Evolutionary conservation across 1,140 invertebrate species (phyloP), one percentile per base, ranked within the genome.

Genomic region (Heliconius congener): DNA sequence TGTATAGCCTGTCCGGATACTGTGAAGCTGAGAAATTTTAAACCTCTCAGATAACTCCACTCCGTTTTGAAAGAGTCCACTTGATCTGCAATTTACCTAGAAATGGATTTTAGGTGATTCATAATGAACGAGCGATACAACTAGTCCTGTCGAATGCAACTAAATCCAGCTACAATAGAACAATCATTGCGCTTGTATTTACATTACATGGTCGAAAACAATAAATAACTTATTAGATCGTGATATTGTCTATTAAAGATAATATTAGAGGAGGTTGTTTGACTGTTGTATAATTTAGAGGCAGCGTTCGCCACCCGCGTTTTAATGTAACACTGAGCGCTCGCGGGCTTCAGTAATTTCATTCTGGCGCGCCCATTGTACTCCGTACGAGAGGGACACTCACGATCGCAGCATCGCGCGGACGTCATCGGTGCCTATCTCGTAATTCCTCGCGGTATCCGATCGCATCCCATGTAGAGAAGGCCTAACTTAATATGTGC

Each of bases 401-500:
- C 91, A 91, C 92, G 92, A 92, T 82, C 90, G 85, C 90, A 90
- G 91, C 91, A 92, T 82, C 90, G 84, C 74, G 74, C 85, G 84
- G 86, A 82, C 90, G 85, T 91, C 91, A 89, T 86, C 87, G 84
- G 84, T 83, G 83, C 86, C 87, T 91, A 90, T 91, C 88, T 88
- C 87, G 87, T 90, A 89, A 89, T 84, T 89, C 87, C 88, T 83
- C 83, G 78, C 82, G 87, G 86, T 84, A 87, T 87, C 89, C 83
- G 83, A 85, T 88, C 83, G 85, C 86, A 89, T 88, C 87, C 90
- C 92, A 91, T 93, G 90, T 93, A 92, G 81, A 94, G 81, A 82
- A 88, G 84, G 84, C 83, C 91, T 87, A 92, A 91, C 90, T 94
- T 93, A 94, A 94, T 94, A 94, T 94, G 92, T 94, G 91, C 91